Conservation (phyloP, 1,140 invertebrate genomes). For the Dinoponera quadriceps region DNA sequence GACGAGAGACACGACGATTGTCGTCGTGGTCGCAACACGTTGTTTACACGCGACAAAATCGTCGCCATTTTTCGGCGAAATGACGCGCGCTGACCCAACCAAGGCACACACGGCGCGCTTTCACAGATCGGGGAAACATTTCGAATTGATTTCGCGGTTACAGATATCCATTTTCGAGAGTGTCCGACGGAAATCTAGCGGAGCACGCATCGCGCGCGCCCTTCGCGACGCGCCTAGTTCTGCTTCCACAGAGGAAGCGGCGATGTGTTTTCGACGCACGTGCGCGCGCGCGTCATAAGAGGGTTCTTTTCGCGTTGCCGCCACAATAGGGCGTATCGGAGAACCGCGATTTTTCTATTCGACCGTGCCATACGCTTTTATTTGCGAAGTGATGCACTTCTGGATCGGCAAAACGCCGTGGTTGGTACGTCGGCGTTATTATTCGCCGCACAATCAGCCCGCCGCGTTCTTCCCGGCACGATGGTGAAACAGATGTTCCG, state of each 20-base stretch:
- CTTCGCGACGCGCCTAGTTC: conserved; percentile 21
- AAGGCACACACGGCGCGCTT: neutral
- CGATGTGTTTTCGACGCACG: conserved; percentile 53
- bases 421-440: neutral
- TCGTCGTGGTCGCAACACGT: too few relatives aligned
- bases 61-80: conserved; percentile 11
- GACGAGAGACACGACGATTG: neutral
- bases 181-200: conserved; percentile 20
- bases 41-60: too few relatives aligned
- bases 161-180: conserved; percentile 13
- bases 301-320: conserved; percentile 40
- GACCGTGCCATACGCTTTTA: conserved; percentile 32
- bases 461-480: neutral
- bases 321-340: conserved; percentile 37
- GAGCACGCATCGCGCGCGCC: conserved; percentile 1
- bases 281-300: conserved; percentile 43
- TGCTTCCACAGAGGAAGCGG: conserved; percentile 5
- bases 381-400: conserved; percentile 33
- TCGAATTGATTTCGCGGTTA: conserved; percentile 25
- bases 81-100: neutral
- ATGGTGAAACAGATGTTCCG: neutral
- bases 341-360: conserved; percentile 47
- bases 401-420: conserved; percentile 13
- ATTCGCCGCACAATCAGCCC: neutral
- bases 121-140: conserved; percentile 10